These are phyloP conservation scores for Bos indicus DNA, from an alignment of 2,113 vertebrate genomes.

Conservation along the genomic window DNA sequence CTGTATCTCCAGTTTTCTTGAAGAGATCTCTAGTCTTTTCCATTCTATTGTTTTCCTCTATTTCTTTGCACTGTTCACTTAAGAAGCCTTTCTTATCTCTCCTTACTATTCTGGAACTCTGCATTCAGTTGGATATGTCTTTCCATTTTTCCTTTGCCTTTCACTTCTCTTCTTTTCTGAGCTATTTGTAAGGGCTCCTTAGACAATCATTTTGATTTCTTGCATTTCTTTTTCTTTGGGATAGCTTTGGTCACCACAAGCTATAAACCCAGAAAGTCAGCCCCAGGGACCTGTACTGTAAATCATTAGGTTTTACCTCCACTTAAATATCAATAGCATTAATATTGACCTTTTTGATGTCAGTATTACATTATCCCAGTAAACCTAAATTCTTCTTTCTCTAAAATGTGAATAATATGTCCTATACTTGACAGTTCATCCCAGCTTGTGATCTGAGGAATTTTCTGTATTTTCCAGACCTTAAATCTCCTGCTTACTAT, in stretches of 20 bases:
- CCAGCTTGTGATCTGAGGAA: not conserved
- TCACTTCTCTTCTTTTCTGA: not conserved
- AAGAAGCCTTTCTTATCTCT: not conserved
- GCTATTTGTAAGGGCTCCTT: not conserved
- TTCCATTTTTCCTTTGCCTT: not conserved
- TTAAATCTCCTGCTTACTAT: not conserved
- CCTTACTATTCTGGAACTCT: not conserved
- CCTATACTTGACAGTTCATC: not conserved
- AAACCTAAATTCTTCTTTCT: not conserved
- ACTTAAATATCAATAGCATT: not conserved
- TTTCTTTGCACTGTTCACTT: not conserved
- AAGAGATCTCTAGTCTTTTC: not conserved
- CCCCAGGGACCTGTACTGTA: not conserved
- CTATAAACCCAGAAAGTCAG: not conserved
- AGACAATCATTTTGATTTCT: not conserved
- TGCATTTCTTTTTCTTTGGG: not conserved
- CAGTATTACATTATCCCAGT: not conserved
- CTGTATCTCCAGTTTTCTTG: not conserved
- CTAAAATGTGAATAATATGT: not conserved
- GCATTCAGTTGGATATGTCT: not conserved
- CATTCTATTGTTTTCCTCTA: not conserved
- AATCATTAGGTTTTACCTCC: not conserved
- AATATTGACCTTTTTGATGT: not conserved
- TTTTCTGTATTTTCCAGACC: not conserved
- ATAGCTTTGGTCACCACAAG: not conserved